Evolutionary conservation across 2,797 vertebrate species (phyloP).

Genomic region (Smutsia temminckii): DNA sequence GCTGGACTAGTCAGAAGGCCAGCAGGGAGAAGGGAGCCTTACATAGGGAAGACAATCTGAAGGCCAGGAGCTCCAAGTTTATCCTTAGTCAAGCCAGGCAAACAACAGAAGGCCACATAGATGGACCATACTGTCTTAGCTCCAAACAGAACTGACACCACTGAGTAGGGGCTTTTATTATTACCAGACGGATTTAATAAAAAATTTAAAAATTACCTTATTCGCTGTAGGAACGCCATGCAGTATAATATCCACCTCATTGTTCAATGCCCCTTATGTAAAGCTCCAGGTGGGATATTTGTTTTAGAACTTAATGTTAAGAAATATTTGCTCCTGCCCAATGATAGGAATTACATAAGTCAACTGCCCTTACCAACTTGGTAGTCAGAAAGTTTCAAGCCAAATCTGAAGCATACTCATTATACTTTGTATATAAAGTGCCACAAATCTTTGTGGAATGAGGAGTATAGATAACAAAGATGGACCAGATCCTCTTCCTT

Average conservation of each 20-base stretch:
- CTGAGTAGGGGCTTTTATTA: neutral
- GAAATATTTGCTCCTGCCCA: neutral
- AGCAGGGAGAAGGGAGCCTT: neutral
- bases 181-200: neutral
- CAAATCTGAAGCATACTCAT: neutral
- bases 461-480: neutral
- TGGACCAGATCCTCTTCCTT: neutral
- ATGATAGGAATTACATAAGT: neutral
- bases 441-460: constrained; percentile 1
- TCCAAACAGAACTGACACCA: neutral
- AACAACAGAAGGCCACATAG: neutral
- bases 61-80: neutral
- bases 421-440: neutral
- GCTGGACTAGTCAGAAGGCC: neutral
- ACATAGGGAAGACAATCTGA: neutral
- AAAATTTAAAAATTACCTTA: constrained; percentile 9
- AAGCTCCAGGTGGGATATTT: neutral
- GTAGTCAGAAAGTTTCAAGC: neutral
- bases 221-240: neutral
- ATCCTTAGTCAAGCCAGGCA: neutral
- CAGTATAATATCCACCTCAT: neutral
- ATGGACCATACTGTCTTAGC: neutral
- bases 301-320: constrained; percentile 22
- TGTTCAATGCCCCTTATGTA: neutral
- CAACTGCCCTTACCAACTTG: neutral